phyloP scores from a whole-genome alignment of 2,113 vertebrate species.

The Microcebus griseorufus region DNA sequence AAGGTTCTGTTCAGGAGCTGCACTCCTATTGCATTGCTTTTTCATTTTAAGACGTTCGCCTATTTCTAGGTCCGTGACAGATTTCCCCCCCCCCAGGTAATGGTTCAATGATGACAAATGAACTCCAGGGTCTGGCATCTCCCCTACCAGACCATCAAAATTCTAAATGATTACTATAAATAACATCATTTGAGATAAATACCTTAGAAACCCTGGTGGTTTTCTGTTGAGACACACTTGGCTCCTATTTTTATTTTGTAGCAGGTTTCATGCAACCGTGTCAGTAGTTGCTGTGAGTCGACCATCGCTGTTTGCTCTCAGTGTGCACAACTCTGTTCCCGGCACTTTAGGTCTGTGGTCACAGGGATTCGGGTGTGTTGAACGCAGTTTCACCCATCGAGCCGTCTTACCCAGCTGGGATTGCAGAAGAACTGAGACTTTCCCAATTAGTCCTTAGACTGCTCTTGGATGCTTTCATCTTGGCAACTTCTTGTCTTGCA shows the following conservation, averaged over 20 bases:
- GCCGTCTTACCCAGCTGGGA: not conserved
- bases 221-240: not conserved
- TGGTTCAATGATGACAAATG: not conserved
- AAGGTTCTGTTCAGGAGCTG: not conserved
- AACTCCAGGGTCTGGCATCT: not conserved
- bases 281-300: not conserved
- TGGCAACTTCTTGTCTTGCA: conserved; percentile 67
- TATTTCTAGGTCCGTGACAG: not conserved
- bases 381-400: not conserved
- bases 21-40: not conserved
- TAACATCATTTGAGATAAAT: not conserved
- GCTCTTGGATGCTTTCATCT: conserved; percentile 2
- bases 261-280: not conserved
- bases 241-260: not conserved
- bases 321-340: not conserved
- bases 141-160: not conserved
- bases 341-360: not conserved
- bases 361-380: not conserved
- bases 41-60: not conserved
- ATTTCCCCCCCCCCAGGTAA: not conserved
- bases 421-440: not conserved
- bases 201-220: not conserved
- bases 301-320: accelerated
- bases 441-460: not conserved
- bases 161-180: not conserved